Percentiles rank a stretch among this genome's conserved stretches.
Conservation (phyloP, 2,888 invertebrate species). For the Ennomos erosarius region DNA sequence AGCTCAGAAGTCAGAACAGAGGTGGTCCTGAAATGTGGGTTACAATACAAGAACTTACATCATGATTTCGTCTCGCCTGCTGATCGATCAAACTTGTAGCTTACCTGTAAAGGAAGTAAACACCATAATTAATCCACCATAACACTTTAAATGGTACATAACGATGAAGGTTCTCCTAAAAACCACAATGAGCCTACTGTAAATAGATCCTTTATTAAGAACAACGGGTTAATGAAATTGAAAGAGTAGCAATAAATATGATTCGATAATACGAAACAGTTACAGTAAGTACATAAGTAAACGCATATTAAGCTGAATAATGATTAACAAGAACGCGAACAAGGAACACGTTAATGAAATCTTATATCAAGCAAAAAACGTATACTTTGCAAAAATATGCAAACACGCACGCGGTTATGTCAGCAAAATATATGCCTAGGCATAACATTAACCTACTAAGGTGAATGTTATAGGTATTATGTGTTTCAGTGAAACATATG, state of each 20-base stretch:
- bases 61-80: conserved; percentile 15
- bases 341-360: not conserved
- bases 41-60: conserved; percentile 19
- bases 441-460: no score
- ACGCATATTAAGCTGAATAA: not conserved
- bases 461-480: no score
- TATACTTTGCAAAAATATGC: no score
- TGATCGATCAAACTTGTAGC: conserved; percentile 17
- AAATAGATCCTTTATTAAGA: conserved; percentile 8
- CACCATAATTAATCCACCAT: conserved; percentile 15
- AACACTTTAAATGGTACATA: not conserved
- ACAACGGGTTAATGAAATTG: conserved; percentile 18
- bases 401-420: no score
- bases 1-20: conserved; percentile 1
- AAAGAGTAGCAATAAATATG: conserved; percentile 2
- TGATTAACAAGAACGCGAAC: not conserved
- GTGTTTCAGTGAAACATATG: no score
- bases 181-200: conserved; percentile 6
- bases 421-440: no score
- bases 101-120: conserved; percentile 25
- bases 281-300: not conserved
- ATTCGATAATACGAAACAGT: conserved; percentile 9
- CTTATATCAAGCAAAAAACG: not conserved
- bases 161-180: not conserved
- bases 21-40: conserved; percentile 18